Percentiles rank a stretch among this genome's conserved stretches.
Conservation (phyloP, 1,140 invertebrate species). For the Anadara kagoshimensis region DNA sequence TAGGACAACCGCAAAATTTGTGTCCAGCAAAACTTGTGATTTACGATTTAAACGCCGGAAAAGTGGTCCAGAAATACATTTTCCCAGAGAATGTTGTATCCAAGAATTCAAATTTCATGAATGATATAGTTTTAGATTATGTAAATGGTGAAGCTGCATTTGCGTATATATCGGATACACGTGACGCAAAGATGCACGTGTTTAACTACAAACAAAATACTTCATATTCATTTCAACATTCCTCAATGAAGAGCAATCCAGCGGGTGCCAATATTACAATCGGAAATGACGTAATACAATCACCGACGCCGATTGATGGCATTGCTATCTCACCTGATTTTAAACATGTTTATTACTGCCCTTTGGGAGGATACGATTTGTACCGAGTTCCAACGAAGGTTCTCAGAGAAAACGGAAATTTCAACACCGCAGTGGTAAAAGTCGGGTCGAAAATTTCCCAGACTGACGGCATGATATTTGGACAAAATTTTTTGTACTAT, state of each 20-base stretch:
- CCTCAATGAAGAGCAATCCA: slow-evolving; percentile 33
- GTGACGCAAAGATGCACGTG: slow-evolving; percentile 38
- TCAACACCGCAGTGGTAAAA: not conserved
- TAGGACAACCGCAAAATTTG: slow-evolving; percentile 9
- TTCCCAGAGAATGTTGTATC: slow-evolving; percentile 47
- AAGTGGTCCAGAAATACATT: slow-evolving; percentile 20
- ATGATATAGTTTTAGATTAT: slow-evolving; percentile 58
- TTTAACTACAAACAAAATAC: slow-evolving; percentile 35
- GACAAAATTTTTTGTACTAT: slow-evolving; percentile 41
- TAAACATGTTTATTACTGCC: slow-evolving; percentile 48
- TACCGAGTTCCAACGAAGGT: slow-evolving; percentile 43
- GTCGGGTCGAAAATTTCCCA: slow-evolving; percentile 38
- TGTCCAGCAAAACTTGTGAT: slow-evolving; percentile 54
- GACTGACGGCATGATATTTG: slow-evolving; percentile 43
- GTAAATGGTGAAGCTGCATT: slow-evolving; percentile 38
- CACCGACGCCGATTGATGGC: slow-evolving; percentile 43
- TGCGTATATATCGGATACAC: slow-evolving; percentile 55
- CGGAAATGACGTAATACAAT: not conserved
- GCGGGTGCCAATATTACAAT: not conserved
- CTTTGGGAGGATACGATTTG: slow-evolving; percentile 36
- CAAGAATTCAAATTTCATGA: slow-evolving; percentile 41
- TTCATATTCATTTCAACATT: slow-evolving; percentile 40
- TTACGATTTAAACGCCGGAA: slow-evolving; percentile 36
- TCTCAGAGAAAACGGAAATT: slow-evolving; percentile 8
- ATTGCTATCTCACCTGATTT: slow-evolving; percentile 56